Evolutionary conservation across 1,140 invertebrate species (phyloP).

Genomic region (Pantala flavescens): DNA sequence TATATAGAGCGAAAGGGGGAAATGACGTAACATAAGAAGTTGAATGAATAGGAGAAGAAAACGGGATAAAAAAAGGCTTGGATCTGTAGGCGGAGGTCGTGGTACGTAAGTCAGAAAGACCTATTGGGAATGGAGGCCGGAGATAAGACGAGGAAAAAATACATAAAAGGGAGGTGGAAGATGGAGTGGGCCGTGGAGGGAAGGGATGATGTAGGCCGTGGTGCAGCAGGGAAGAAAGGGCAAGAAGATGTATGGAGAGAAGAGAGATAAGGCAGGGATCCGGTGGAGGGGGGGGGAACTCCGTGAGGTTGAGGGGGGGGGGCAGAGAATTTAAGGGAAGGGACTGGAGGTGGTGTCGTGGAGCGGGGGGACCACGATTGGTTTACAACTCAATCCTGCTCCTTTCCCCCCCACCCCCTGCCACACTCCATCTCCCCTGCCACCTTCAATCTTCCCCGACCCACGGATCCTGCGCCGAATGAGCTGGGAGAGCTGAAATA

Average conservation of each 20-base stretch:
- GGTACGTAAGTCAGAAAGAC: neutral
- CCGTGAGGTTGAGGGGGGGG: neutral
- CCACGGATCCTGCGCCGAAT: neutral
- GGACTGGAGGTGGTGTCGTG: neutral
- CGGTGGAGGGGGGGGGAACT: neutral
- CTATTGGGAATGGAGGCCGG: neutral
- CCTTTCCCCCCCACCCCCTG: neutral
- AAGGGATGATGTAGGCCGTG: neutral
- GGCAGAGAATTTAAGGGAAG: neutral
- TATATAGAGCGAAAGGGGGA: neutral
- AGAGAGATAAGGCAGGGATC: neutral
- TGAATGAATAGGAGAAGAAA: neutral
- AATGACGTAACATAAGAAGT: neutral
- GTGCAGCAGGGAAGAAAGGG: neutral
- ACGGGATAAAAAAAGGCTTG: neutral
- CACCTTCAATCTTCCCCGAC: neutral
- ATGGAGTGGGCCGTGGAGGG: neutral
- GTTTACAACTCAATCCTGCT: constrained; percentile 1
- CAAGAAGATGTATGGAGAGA: neutral
- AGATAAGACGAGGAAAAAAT: neutral
- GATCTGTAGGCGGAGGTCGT: neutral
- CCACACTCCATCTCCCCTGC: neutral
- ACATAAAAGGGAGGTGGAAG: neutral
- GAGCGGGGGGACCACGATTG: neutral
- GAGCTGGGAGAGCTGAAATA: neutral